Percentiles rank a stretch among this genome's conserved stretches.
Evolutionary conservation across 2,113 vertebrate species (phyloP).

Genomic region (Scomber colias): DNA sequence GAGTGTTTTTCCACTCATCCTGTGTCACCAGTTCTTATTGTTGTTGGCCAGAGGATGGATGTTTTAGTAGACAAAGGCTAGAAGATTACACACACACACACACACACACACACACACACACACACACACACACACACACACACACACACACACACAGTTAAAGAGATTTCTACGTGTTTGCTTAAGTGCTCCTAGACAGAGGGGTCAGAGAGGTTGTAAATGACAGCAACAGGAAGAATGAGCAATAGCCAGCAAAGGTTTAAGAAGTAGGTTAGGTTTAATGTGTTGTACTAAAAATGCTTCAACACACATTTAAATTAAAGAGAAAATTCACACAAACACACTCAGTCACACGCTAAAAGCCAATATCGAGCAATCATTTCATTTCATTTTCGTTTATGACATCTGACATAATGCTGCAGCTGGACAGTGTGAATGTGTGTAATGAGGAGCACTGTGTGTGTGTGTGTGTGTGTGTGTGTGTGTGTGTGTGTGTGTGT

Average conservation of each 20-base stretch:
- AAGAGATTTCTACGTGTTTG: slow-evolving; percentile 26
- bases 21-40: slow-evolving; percentile 44
- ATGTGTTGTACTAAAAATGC: background rate
- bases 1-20: slow-evolving; percentile 54
- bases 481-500: slow-evolving; percentile 32
- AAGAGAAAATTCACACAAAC: background rate
- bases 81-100: slow-evolving; percentile 29
- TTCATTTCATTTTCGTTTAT: slow-evolving; percentile 32
- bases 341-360: background rate
- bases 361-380: slow-evolving; percentile 51
- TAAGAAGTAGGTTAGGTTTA: slow-evolving; percentile 9
- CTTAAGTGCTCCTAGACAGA: slow-evolving; percentile 3
- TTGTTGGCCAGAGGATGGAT: slow-evolving; percentile 43
- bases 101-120: slow-evolving; percentile 16
- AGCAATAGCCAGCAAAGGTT: slow-evolving; percentile 8
- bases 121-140: background rate
- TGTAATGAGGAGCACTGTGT: slow-evolving; percentile 46
- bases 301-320: background rate
- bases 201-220: slow-evolving; percentile 26
- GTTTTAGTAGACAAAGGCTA: slow-evolving; percentile 61
- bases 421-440: slow-evolving; percentile 20
- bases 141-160: background rate
- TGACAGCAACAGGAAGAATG: background rate
- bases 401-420: slow-evolving; percentile 44
- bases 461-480: slow-evolving; percentile 5